Conservation (phyloP, 1,140 invertebrate genomes). For the Meloidogyne hapla region DNA sequence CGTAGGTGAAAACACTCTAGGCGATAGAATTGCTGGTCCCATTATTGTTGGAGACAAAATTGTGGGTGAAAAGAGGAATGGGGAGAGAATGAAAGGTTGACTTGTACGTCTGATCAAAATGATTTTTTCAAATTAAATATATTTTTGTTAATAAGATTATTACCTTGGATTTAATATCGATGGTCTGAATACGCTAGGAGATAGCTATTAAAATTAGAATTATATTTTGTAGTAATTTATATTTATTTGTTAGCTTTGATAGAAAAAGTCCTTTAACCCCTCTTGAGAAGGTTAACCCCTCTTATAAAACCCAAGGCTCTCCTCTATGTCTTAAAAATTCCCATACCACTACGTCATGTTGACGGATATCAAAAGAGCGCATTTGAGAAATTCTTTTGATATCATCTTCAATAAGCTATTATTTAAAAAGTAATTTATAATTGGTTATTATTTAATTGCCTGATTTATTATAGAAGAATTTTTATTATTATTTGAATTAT, state of each 20-base stretch:
- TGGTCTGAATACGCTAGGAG: constrained; percentile 22
- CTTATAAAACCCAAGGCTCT: too few relatives aligned
- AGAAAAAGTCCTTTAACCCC: too few relatives aligned
- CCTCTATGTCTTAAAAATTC: too few relatives aligned
- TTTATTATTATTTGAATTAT: constrained; percentile 9
- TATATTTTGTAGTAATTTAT: not conserved
- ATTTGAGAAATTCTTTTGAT: constrained; percentile 37
- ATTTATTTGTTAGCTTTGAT: too few relatives aligned
- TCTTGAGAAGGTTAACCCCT: too few relatives aligned
- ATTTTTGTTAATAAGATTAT: constrained; percentile 15
- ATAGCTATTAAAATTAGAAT: constrained; percentile 16
- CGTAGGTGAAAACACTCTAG: constrained; percentile 29
- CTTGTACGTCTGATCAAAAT: not conserved
- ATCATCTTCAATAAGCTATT: constrained; percentile 34
- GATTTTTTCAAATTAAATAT: not conserved
- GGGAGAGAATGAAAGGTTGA: constrained; percentile 41
- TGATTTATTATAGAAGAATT: not conserved
- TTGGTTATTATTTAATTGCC: not conserved
- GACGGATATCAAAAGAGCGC: constrained; percentile 40
- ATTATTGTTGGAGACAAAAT: constrained; percentile 35
- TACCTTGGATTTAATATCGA: constrained; percentile 11
- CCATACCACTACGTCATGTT: constrained; percentile 46
- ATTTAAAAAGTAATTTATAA: not conserved
- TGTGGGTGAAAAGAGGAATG: constrained; percentile 45
- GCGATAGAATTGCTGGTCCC: constrained; percentile 33